phyloP scores from a whole-genome alignment of 2,797 vertebrate species.

The Apogon talboti region DNA sequence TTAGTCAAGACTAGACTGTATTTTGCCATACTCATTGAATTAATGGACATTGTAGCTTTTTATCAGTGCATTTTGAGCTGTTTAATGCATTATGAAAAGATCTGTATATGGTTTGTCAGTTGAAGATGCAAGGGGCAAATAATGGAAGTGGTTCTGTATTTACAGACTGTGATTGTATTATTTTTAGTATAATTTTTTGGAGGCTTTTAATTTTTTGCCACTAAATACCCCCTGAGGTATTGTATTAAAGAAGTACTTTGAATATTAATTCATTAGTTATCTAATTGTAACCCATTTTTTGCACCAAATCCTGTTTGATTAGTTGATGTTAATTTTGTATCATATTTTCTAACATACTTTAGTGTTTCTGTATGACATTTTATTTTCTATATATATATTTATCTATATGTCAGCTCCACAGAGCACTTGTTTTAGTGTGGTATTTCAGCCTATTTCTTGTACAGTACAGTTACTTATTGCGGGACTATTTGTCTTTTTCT shows the following conservation, averaged over 20 bases:
- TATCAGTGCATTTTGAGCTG: background rate
- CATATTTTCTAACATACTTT: background rate
- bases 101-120: background rate
- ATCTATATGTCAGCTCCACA: background rate
- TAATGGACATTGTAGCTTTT: background rate
- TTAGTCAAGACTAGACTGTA: constrained; percentile 10
- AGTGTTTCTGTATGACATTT: too few relatives aligned
- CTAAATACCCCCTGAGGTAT: background rate
- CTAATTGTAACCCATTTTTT: background rate
- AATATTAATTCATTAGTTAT: background rate
- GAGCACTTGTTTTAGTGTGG: background rate
- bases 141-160: background rate
- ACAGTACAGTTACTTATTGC: background rate
- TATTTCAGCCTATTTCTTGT: constrained; percentile 1
- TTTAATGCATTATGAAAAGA: background rate
- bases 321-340: background rate
- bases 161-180: background rate
- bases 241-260: background rate
- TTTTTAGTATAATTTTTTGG: background rate
- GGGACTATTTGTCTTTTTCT: background rate
- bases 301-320: background rate
- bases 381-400: too few relatives aligned
- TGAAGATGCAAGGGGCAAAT: background rate
- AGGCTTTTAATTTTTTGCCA: background rate
- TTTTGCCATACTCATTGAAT: background rate